Percentiles rank a stretch among this genome's conserved stretches.
These are phyloP conservation scores for Luidia sarsii DNA, from an alignment of 53 echinoderm and acorn worm genomes.

Conservation along the genomic window DNA sequence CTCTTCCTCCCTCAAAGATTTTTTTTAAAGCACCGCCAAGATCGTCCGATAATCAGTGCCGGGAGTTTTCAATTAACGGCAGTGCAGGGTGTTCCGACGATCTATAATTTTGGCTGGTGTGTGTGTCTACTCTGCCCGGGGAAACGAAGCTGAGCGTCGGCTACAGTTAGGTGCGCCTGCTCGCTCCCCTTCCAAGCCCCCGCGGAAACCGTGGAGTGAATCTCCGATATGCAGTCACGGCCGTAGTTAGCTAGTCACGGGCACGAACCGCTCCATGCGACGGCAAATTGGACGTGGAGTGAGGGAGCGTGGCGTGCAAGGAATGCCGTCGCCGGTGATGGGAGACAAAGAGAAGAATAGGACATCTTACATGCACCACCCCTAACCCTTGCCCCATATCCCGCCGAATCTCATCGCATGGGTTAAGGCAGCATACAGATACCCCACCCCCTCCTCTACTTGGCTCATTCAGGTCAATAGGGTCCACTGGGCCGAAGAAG, in stretches of 20 bases:
- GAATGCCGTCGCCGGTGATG: neutral
- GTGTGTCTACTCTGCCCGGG: slow-evolving; percentile 4
- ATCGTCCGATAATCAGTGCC: slow-evolving; percentile 27
- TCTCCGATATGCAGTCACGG: slow-evolving; percentile 12
- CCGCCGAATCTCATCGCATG: too few relatives aligned
- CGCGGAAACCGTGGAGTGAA: slow-evolving; percentile 16
- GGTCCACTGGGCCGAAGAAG: neutral
- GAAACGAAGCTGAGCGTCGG: slow-evolving; percentile 1
- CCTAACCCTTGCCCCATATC: too few relatives aligned
- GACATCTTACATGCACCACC: too few relatives aligned
- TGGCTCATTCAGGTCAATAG: slow-evolving; percentile 35
- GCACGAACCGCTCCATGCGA: slow-evolving; percentile 17
- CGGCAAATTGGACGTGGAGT: slow-evolving; percentile 31
- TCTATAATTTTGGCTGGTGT: slow-evolving; percentile 40
- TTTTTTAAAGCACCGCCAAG: slow-evolving; percentile 6
- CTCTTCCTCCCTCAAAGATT: neutral
- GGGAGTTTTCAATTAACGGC: slow-evolving; percentile 27
- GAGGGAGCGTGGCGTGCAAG: slow-evolving; percentile 26
- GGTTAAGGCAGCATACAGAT: too few relatives aligned
- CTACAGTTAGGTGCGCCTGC: slow-evolving; percentile 1
- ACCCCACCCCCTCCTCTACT: too few relatives aligned
- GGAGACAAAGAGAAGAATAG: too few relatives aligned
- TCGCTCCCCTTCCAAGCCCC: neutral
- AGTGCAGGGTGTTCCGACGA: slow-evolving; percentile 22
- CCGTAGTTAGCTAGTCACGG: slow-evolving; percentile 44